Conservation (phyloP, 2,888 invertebrate genomes). For the Formica aserva region DNA sequence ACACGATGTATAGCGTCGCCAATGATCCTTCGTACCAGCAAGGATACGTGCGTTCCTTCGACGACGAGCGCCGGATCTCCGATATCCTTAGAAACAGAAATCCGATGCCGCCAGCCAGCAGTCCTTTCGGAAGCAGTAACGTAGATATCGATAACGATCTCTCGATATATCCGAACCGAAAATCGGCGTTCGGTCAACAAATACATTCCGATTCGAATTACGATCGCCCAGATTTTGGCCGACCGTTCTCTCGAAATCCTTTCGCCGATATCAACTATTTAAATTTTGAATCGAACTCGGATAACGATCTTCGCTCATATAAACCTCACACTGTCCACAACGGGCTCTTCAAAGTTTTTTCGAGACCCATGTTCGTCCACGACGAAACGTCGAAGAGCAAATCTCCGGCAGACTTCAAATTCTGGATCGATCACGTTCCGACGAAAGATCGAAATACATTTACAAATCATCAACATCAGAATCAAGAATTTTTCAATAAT, state of each 20-base stretch:
- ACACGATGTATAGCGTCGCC: not conserved
- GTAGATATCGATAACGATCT: not conserved
- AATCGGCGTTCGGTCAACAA: not conserved
- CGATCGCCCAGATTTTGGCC: not conserved
- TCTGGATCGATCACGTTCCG: constrained; percentile 17
- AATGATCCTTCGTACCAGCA: constrained; percentile 27
- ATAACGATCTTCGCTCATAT: constrained; percentile 27
- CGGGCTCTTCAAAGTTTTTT: constrained; percentile 22
- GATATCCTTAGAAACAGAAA: constrained; percentile 59
- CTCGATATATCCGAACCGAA: constrained; percentile 4
- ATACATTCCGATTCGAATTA: constrained; percentile 1
- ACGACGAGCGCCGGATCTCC: constrained; percentile 56
- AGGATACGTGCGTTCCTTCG: constrained; percentile 44
- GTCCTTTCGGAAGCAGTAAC: not conserved
- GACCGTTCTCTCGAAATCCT: constrained; percentile 13
- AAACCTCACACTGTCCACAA: constrained; percentile 22
- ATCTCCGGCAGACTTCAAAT: constrained; percentile 27
- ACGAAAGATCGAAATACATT: constrained; percentile 1
- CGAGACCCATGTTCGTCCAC: constrained; percentile 31
- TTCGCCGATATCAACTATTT: not conserved
- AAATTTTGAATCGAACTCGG: constrained; percentile 11
- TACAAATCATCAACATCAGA: constrained; percentile 3
- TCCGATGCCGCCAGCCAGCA: not conserved
- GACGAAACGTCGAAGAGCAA: constrained; percentile 1
- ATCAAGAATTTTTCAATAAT: constrained; percentile 4